Percentiles rank a stretch among this genome's conserved stretches.
phyloP scores from a whole-genome alignment of 1,140 invertebrate genomes.

The Bombus pyrosoma region DNA sequence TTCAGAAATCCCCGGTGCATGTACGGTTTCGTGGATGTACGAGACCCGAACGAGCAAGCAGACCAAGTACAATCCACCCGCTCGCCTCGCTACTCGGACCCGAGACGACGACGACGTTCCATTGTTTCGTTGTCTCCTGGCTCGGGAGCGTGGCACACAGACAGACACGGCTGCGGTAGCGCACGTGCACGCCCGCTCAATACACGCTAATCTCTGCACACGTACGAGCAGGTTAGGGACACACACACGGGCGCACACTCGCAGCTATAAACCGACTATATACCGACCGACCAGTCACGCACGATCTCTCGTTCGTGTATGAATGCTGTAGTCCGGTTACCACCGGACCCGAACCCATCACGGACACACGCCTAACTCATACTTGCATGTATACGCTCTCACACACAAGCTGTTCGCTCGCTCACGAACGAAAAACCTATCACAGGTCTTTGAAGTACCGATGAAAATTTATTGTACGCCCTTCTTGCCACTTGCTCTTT shows the following conservation, averaged over 20 bases:
- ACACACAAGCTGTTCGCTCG: too few species aligned
- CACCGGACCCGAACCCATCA: constrained; percentile 41
- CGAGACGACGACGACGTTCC: constrained; percentile 37
- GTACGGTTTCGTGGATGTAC: constrained; percentile 27
- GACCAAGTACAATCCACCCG: constrained; percentile 38
- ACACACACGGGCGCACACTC: neutral
- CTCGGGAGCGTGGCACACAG: constrained; percentile 39
- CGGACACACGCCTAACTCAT: neutral
- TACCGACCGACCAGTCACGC: constrained; percentile 51
- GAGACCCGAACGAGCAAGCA: constrained; percentile 13
- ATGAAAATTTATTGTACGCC: constrained; percentile 37
- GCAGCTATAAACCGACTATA: constrained; percentile 12
- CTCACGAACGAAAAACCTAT: constrained; percentile 16
- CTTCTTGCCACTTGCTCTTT: constrained; percentile 8
- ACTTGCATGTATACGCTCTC: too few species aligned
- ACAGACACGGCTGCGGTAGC: constrained; percentile 16
- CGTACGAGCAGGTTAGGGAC: constrained; percentile 41
- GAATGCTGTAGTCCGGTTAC: constrained; percentile 53
- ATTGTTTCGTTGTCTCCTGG: constrained; percentile 54
- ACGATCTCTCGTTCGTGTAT: constrained; percentile 53
- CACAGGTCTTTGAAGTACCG: constrained; percentile 11
- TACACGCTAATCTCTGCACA: neutral
- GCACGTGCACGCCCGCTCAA: constrained; percentile 44
- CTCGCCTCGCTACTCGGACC: constrained; percentile 31
- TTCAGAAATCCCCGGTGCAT: constrained; percentile 31